phyloP scores from a whole-genome alignment of 2,888 invertebrate genomes.

The Alcis repandata region DNA sequence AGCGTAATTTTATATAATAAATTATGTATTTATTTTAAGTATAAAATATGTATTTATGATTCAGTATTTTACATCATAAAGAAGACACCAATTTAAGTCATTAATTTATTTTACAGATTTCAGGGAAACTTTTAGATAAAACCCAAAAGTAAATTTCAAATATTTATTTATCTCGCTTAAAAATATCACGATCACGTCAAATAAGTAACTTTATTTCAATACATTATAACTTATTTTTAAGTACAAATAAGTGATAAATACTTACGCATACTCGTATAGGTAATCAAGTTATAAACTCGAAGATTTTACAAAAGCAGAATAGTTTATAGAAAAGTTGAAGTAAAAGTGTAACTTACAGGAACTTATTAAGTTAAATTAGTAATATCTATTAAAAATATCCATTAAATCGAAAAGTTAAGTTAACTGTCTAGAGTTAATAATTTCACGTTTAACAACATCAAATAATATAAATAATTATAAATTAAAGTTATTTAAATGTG shows the following conservation, averaged over 20 bases:
- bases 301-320: neutral
- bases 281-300: neutral
- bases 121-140: neutral
- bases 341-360: neutral
- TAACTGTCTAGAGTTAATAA: conserved; percentile 1
- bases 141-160: neutral
- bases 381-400: neutral
- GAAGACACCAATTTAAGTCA: too few species aligned
- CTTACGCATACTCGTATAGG: neutral
- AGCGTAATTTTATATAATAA: too few species aligned
- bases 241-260: conserved; percentile 11
- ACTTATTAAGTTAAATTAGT: conserved; percentile 1
- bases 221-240: conserved; percentile 29
- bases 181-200: conserved; percentile 41
- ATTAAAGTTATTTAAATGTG: neutral
- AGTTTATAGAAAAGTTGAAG: neutral
- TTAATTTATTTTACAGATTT: too few species aligned
- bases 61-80: too few species aligned
- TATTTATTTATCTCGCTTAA: conserved; percentile 16
- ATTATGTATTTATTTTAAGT: too few species aligned
- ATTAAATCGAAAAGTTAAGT: neutral
- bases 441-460: conserved; percentile 11
- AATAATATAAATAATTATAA: conserved; percentile 2
- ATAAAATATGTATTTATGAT: too few species aligned
- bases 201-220: conserved; percentile 39